Evolutionary conservation across 2,888 invertebrate species (phyloP), one percentile per base, ranked within the genome.

Genomic region (Rhaphigaster nebulosa): DNA sequence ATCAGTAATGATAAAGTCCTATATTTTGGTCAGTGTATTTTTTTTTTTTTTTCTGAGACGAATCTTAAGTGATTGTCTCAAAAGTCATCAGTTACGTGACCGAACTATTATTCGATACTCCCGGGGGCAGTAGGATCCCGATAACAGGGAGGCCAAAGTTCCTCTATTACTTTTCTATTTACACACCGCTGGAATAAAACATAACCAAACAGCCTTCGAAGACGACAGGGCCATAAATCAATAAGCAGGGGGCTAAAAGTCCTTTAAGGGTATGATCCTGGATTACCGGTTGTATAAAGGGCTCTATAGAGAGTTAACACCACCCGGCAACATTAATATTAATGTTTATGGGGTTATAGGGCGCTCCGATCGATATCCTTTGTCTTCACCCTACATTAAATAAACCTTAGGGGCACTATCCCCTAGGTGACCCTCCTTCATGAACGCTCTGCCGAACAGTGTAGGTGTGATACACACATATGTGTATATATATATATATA

Each of bases 311-410:
- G 84, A 84, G 84, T 84, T 84, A 84, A 84, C 84, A 84, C 84
- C 84, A 45, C n/a, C 26, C 26, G 84, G 45, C 12, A 76, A 84
- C 84, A 84, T 84, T 84, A 84, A 84, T 50, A 84, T 84, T 84
- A 84, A 84, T 84, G 84, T 84, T 50, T 84, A 84, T 50, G 84
- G 84, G 84, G 84, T 45, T 84, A 84, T 84, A 84, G 84, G 45
- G 84, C 45, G 13, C 26, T 6, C 3, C n/a, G 84, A 84, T 84
- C 84, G 84, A 84, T 84, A 45, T 4, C 84, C 84, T 84, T 84
- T 84, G 84, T 84, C 84, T 84, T 84, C 84, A 84, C 84, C 45
- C 41, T 84, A 84, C 84, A 84, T 84, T 84, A 84, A 84, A 84
- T 84, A 84, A 84, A 41, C 45, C 84, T 41, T 84, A 50, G 84